Conservation (phyloP, 2,888 invertebrate genomes). For the Venusia cambrica region DNA sequence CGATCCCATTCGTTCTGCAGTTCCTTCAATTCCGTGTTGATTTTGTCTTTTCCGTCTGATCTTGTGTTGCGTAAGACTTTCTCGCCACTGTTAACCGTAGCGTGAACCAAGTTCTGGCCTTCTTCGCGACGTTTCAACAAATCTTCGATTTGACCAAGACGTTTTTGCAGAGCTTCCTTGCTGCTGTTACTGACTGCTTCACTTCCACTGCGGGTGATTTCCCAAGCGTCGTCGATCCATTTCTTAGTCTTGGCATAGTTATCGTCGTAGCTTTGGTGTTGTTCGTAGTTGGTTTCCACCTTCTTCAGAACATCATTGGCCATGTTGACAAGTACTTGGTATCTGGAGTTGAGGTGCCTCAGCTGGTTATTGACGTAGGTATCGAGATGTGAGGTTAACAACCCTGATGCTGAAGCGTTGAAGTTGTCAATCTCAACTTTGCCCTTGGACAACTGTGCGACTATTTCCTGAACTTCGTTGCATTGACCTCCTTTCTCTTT, state of each 20-base stretch:
- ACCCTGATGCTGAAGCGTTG: conserved; percentile 87
- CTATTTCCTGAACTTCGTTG: conserved; percentile 88
- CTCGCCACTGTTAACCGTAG: conserved; percentile 94
- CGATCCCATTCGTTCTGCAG: conserved; percentile 96
- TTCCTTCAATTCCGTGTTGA: conserved; percentile 93
- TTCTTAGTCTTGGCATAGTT: conserved; percentile 88
- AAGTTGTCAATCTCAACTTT: conserved; percentile 91
- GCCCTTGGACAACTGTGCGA: conserved; percentile 87
- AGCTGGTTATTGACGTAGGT: conserved; percentile 93
- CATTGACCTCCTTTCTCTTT: conserved; percentile 93
- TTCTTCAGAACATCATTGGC: conserved; percentile 95
- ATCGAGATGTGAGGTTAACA: conserved; percentile 91
- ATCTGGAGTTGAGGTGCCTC: conserved; percentile 91
- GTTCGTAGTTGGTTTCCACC: conserved; percentile 92
- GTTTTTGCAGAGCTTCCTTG: conserved; percentile 90
- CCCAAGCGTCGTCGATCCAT: conserved; percentile 94
- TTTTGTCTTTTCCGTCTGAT: conserved; percentile 93
- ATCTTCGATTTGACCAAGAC: conserved; percentile 90
- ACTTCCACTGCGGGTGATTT: conserved; percentile 89
- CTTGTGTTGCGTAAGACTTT: conserved; percentile 93
- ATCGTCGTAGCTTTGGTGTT: conserved; percentile 90
- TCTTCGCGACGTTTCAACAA: conserved; percentile 90
- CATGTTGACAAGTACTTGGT: conserved; percentile 93
- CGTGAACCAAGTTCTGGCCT: conserved; percentile 92
- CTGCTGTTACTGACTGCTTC: conserved; percentile 89